Evolutionary conservation across 2,888 invertebrate species (phyloP), one percentile per base, ranked within the genome.

Genomic region (Elysia crispata): DNA sequence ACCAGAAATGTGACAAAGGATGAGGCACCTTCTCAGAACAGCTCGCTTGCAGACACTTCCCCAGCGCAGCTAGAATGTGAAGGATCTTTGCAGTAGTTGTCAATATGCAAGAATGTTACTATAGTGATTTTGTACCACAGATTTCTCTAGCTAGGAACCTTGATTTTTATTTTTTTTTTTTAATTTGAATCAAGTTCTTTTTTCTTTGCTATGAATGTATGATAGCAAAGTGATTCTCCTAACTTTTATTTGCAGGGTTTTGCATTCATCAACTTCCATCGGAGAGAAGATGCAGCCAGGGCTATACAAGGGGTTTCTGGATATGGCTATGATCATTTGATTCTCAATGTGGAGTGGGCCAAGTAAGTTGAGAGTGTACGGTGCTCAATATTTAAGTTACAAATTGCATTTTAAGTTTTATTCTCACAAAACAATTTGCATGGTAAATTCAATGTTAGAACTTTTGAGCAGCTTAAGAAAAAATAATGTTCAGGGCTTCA

Each of bases 261-360:
- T 93, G 99, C 99, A 20, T 99, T 99, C 92, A 97, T 99, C 82
- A 99, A 98, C 90, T 99, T 97, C 93, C 97, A 97, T 92, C 95
- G 95, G 87, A 94, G 96, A 87, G 95, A 95, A 88, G 97, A 98
- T 93, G 98, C 98, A 66, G 96, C 96, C 5, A 95, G 96, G 88
- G 99, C 99, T 80, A 98, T 99, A 90, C 94, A 95, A 82, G 94
- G 94, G 76, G 94, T 99, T 20, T 96, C 98, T 90, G 98, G 98
- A 0, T 96, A 97, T 91, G 98, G 98, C 83, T 99, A 98, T 91
- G 98, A 99, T 93, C 98, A 99, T 93, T 95, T 99, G 87, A 99
- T 99, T 92, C 94, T 99, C 77, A 97, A 95, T 92, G 99, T 98
- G n/a, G 98, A 99, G 93, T 99, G 98, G 98, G 98, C 98, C 0